A percentile compares a stretch with the other conserved stretches of the same genome.
Conservation (phyloP, 1,140 invertebrate genomes). For the Meloidogyne hapla region DNA sequence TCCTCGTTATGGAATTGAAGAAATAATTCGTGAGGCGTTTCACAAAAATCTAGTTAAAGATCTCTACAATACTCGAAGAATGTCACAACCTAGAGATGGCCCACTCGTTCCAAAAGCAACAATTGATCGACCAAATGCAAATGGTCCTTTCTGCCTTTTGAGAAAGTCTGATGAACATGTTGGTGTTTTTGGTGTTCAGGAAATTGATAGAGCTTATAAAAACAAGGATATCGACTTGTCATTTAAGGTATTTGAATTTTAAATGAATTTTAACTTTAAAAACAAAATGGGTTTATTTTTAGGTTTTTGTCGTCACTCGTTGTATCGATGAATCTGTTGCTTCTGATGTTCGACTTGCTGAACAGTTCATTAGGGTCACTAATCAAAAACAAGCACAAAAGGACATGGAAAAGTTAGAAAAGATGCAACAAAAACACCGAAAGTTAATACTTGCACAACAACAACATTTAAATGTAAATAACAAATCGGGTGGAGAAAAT, state of each 20-base stretch:
- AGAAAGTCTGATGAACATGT: conserved; percentile 51
- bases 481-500: background rate
- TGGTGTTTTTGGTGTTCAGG: conserved; percentile 45
- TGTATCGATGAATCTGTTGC: conserved; percentile 32
- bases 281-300: background rate
- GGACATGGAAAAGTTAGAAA: conserved; percentile 42
- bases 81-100: conserved; percentile 29
- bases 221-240: conserved; percentile 47
- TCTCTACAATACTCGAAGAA: conserved; percentile 50
- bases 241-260: conserved; percentile 46
- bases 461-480: background rate
- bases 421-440: conserved; percentile 18
- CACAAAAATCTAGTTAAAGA: conserved; percentile 50
- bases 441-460: conserved; percentile 24
- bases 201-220: conserved; percentile 60
- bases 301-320: conserved; percentile 40
- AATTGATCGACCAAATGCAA: conserved; percentile 40
- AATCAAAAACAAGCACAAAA: conserved; percentile 46
- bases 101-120: conserved; percentile 41
- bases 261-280: background rate
- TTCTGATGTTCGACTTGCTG: conserved; percentile 35
- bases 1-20: conserved; percentile 53
- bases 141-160: conserved; percentile 51
- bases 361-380: conserved; percentile 41
- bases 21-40: conserved; percentile 52